Conservation (phyloP, 2,113 vertebrate species). For the Symphodus melops region DNA sequence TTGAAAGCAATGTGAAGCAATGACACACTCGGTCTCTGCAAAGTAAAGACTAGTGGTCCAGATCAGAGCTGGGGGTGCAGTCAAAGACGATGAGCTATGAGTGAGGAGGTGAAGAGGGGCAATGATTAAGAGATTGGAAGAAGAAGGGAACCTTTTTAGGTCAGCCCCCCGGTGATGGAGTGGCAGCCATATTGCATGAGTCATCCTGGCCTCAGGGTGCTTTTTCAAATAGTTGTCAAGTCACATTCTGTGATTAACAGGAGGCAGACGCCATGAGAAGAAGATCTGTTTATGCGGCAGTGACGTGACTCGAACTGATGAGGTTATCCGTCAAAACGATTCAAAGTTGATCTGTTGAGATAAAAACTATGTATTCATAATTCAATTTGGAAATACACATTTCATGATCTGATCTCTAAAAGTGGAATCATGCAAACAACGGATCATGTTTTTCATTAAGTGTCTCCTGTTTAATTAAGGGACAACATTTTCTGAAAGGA, state of each 20-base stretch:
- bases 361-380: not conserved
- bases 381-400: not conserved
- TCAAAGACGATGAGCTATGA: conserved; percentile 45
- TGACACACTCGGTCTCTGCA: conserved; percentile 29
- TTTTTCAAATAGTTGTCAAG: conserved; percentile 69
- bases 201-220: conserved; percentile 55
- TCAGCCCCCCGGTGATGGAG: conserved; percentile 64
- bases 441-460: not conserved
- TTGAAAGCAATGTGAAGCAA: conserved; percentile 45
- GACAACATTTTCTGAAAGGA: not conserved
- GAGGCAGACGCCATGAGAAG: conserved; percentile 36
- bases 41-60: conserved; percentile 28
- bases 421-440: not conserved
- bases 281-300: conserved; percentile 31
- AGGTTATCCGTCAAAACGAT: conserved; percentile 41
- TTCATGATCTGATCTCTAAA: not conserved
- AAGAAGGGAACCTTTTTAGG: conserved; percentile 41
- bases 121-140: conserved; percentile 53
- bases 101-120: conserved; percentile 43
- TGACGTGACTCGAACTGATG: conserved; percentile 47
- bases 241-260: conserved; percentile 69
- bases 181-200: conserved; percentile 72
- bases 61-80: conserved; percentile 25
- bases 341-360: conserved; percentile 16
- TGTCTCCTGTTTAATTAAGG: not conserved